Conservation (phyloP, 2,797 vertebrate species). For the Caiman crocodilus region DNA sequence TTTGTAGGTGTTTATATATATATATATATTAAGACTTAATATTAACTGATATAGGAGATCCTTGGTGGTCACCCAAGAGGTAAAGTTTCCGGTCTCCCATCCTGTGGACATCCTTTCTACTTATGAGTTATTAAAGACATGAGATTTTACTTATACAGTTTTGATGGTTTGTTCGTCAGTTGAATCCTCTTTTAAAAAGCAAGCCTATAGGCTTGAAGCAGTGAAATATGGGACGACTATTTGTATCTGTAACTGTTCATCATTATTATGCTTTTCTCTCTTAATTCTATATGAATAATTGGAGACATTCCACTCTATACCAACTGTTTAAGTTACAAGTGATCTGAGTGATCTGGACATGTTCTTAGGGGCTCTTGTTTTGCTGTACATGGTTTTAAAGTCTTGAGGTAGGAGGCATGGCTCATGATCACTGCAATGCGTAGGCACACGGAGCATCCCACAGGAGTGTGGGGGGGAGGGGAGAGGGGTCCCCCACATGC, state of each 20-base stretch:
- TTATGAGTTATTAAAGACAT: background rate
- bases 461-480: too few relatives aligned
- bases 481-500: too few relatives aligned
- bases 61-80: background rate
- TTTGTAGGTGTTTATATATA: background rate
- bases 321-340: background rate
- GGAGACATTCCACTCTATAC: background rate
- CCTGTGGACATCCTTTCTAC: background rate
- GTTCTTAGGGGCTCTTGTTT: background rate
- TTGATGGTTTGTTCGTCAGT: background rate
- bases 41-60: too few relatives aligned
- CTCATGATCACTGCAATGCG: too few relatives aligned
- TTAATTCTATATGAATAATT: background rate
- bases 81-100: background rate
- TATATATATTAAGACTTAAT: background rate
- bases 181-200: background rate
- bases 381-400: background rate
- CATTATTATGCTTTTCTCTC: background rate
- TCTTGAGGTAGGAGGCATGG: too few relatives aligned
- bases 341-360: background rate
- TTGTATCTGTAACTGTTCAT: background rate
- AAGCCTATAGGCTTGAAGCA: too few relatives aligned
- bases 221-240: background rate
- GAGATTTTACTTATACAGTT: background rate
- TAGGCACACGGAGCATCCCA: too few relatives aligned